phyloP scores from a whole-genome alignment of 2,797 vertebrate species.

The Echiichthys vipera region DNA sequence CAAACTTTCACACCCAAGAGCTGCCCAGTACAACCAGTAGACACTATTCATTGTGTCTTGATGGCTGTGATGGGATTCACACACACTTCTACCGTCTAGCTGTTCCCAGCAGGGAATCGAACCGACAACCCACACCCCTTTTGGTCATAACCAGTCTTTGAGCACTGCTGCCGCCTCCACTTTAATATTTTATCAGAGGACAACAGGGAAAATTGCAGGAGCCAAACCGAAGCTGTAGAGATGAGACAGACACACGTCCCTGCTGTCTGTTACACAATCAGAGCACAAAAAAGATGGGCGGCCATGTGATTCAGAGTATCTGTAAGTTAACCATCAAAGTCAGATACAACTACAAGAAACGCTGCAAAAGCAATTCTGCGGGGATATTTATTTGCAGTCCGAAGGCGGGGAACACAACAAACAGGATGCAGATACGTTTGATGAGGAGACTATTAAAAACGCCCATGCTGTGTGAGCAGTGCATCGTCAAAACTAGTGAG shows the following conservation, averaged over 20 bases:
- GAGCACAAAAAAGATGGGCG: background rate
- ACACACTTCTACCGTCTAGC: slow-evolving; percentile 2
- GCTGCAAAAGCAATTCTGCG: background rate
- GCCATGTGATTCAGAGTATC: background rate
- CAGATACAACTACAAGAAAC: slow-evolving; percentile 29
- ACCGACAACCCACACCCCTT: slow-evolving; percentile 16
- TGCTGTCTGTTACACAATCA: slow-evolving; percentile 12
- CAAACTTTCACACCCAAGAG: background rate
- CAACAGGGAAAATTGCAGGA: slow-evolving; percentile 25
- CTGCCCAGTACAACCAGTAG: slow-evolving; percentile 3
- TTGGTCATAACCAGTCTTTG: slow-evolving; percentile 11
- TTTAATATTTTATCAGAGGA: slow-evolving; percentile 36
- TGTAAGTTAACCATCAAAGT: slow-evolving; percentile 39
- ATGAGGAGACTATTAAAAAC: slow-evolving; percentile 61
- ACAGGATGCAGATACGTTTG: slow-evolving; percentile 33
- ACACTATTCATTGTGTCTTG: background rate
- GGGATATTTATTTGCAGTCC: slow-evolving; percentile 28
- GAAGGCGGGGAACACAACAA: slow-evolving; percentile 11
- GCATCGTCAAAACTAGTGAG: slow-evolving; percentile 40
- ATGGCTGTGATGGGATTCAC: slow-evolving; percentile 4
- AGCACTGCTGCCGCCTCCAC: slow-evolving; percentile 9
- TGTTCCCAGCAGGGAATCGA: slow-evolving; percentile 3
- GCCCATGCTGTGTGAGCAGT: slow-evolving; percentile 43
- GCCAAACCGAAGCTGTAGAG: slow-evolving; percentile 7
- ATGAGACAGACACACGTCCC: slow-evolving; percentile 19